Evolutionary conservation across 2,797 vertebrate species (phyloP), one percentile per base, ranked within the genome.

Genomic region (Apogon talboti): DNA sequence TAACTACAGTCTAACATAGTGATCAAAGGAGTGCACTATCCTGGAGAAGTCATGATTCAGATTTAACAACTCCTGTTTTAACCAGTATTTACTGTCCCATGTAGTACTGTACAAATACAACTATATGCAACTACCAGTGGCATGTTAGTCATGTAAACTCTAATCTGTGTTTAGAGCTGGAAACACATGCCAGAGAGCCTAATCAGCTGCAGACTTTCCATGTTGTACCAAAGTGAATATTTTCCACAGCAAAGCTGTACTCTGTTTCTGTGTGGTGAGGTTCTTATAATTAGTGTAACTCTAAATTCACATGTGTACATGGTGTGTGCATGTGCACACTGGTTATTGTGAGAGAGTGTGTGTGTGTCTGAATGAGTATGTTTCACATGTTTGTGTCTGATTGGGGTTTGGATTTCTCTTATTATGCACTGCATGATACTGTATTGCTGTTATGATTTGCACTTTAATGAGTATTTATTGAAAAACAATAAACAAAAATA

Each of bases 401-500:
- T 66, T 82, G 83, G 65, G 66, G 63, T 74, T 85, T 77, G 82
- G 60, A 73, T 86, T 88, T 76, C 55, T 86, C 76, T 77, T 79
- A 56, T 91, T 87, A 89, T 90, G 90, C 91, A 92, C 86, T 94
- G 93, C 94, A 93, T 94, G 94, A 84, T 91, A 63, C 92, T 91
- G 84, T 91, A 67, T 93, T 91, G 85, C 87, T 89, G 85, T 92
- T 93, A 87, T 91, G 82, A 92, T 93, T 93, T 93, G 94, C 93
- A 94, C 93, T 94, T 94, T 91, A 91, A 88, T 89, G 79, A 90
- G 78, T 93, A 93, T 94, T 89, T 93, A 92, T 93, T 93, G 89
- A 88, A 85, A 82, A 76, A 88, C 71, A 89, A 89, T 85, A 91
- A 87, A 93, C 57, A 81, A 62, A 73, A 24, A 35, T 74, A 71